A percentile compares a stretch with the other conserved stretches of the same genome.
Conservation (phyloP, 2,888 invertebrate genomes). For the Meloe dianella region DNA sequence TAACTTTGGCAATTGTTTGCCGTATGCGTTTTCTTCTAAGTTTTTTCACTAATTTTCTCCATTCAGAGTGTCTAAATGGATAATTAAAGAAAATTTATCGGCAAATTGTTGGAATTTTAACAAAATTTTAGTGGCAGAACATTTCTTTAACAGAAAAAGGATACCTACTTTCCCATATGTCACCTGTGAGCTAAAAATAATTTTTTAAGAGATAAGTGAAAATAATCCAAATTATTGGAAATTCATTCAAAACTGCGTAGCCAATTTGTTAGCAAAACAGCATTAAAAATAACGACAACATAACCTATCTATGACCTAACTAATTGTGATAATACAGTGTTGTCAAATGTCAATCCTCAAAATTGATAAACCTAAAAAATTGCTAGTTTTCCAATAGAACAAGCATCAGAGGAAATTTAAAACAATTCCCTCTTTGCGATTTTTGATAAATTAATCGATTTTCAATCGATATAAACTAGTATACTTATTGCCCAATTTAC, state of each 20-base stretch:
- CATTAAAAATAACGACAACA: neutral
- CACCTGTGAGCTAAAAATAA: neutral
- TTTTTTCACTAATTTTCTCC: constrained; percentile 77
- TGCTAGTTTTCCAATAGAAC: too few relatives aligned
- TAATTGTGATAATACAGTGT: neutral
- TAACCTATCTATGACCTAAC: too few relatives aligned
- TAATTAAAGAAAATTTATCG: constrained; percentile 56
- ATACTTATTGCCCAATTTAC: too few relatives aligned
- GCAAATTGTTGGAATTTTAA: constrained; percentile 18
- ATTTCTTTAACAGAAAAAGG: constrained; percentile 50
- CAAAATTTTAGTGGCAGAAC: constrained; percentile 17
- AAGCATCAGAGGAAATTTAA: too few relatives aligned
- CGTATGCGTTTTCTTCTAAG: constrained; percentile 73
- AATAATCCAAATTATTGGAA: neutral
- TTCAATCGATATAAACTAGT: too few relatives aligned
- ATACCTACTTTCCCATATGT: constrained; percentile 58
- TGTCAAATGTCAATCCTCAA: too few relatives aligned
- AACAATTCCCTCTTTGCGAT: too few relatives aligned
- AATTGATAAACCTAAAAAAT: too few relatives aligned
- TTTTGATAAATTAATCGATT: too few relatives aligned
- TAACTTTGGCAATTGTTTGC: constrained; percentile 64
- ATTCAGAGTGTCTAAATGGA: constrained; percentile 67
- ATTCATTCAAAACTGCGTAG: neutral
- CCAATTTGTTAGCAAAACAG: neutral
- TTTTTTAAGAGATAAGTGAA: neutral